Conservation (phyloP, 2,797 vertebrate genomes). For the Lacerta bilineata region DNA sequence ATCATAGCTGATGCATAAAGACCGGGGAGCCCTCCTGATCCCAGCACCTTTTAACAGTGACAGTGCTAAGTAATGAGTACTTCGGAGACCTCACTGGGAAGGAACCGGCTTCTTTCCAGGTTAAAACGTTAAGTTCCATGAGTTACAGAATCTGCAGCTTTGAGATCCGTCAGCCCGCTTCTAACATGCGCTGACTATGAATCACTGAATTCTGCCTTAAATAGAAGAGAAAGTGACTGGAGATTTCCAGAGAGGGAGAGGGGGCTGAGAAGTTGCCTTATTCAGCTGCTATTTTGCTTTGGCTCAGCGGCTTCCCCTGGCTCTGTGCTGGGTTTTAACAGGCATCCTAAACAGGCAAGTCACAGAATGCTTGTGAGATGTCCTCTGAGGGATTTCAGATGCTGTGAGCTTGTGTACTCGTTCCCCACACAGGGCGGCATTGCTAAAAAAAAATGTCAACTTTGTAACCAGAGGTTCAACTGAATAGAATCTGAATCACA, state of each 20-base stretch:
- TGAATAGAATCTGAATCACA: too few relatives aligned
- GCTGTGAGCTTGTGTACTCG: not conserved
- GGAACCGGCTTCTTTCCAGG: not conserved
- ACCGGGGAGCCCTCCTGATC: not conserved
- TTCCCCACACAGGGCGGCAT: too few relatives aligned
- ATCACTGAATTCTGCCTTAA: constrained; percentile 43
- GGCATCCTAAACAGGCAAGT: constrained; percentile 9
- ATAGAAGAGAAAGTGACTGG: constrained; percentile 36
- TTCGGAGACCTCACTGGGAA: not conserved
- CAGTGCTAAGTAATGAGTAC: not conserved
- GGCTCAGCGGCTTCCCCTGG: not conserved
- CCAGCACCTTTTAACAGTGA: not conserved
- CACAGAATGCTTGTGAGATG: not conserved
- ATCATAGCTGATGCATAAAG: not conserved
- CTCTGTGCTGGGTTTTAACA: constrained; percentile 1
- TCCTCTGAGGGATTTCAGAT: not conserved
- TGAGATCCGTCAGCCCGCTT: constrained; percentile 16
- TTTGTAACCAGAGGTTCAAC: too few relatives aligned
- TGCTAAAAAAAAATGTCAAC: too few relatives aligned
- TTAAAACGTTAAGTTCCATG: not conserved
- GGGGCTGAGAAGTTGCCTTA: constrained; percentile 21
- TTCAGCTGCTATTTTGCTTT: constrained; percentile 13
- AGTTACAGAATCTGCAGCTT: not conserved
- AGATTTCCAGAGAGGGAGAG: constrained; percentile 21
- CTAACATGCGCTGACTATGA: constrained; percentile 26